These are phyloP conservation scores for Oenanthe oenanthe DNA, from an alignment of 2,113 vertebrate species.

Conservation along the genomic window DNA sequence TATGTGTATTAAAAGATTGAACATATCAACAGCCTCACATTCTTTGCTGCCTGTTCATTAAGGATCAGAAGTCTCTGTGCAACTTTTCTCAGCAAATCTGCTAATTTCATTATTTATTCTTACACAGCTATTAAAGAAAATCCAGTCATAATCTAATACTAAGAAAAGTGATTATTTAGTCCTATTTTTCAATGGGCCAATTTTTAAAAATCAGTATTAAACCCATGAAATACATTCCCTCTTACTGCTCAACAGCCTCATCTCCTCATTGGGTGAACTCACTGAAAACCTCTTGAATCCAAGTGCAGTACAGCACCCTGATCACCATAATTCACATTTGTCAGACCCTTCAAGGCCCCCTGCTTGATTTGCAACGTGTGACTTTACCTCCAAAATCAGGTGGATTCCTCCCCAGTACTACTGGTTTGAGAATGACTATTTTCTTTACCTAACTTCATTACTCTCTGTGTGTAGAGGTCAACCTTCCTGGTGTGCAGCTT, in stretches of 20 bases:
- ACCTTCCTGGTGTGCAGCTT: background rate
- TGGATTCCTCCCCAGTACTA: background rate
- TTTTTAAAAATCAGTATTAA: background rate
- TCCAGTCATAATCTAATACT: background rate
- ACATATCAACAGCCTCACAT: background rate
- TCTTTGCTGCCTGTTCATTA: background rate
- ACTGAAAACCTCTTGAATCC: background rate
- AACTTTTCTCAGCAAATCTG: background rate
- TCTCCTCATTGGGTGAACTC: background rate
- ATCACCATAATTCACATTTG: background rate
- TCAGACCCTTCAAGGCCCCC: background rate
- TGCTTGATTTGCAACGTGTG: background rate
- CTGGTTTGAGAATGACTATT: background rate
- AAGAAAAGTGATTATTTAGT: background rate
- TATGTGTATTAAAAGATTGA: background rate
- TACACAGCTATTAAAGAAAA: background rate
- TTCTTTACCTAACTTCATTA: background rate
- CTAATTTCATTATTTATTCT: background rate
- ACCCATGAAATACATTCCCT: background rate
- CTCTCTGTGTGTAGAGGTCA: background rate
- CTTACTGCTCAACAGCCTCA: background rate
- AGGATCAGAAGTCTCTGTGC: background rate
- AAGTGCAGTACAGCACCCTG: background rate
- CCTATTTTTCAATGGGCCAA: background rate
- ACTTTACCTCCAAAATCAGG: background rate